A percentile compares a stretch with the other conserved stretches of the same genome.
These are phyloP conservation scores for Neotragus pygmaeus DNA, from an alignment of 2,113 vertebrate species.

Conservation along the genomic window DNA sequence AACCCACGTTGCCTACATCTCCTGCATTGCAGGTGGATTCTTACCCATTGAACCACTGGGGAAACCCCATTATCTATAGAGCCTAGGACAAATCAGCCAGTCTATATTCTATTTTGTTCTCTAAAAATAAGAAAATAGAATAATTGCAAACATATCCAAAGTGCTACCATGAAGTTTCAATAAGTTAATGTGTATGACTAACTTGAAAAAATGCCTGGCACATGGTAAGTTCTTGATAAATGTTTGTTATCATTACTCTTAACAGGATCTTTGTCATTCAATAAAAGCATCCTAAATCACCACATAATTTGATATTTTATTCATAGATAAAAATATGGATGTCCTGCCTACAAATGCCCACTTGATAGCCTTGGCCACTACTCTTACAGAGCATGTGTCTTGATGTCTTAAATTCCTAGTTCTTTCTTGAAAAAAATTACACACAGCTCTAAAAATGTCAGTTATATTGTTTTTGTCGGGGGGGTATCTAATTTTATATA, in stretches of 20 bases:
- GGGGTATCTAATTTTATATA: neutral
- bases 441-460: neutral
- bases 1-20: neutral
- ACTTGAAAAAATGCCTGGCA: neutral
- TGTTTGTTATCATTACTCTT: neutral
- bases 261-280: neutral
- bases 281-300: conserved; percentile 2
- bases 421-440: neutral
- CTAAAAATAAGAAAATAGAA: neutral
- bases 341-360: neutral
- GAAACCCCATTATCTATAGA: neutral
- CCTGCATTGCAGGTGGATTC: neutral
- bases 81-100: neutral
- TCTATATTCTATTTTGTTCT: neutral
- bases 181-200: neutral
- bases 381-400: neutral
- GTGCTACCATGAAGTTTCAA: neutral
- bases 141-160: neutral
- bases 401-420: neutral
- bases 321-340: neutral
- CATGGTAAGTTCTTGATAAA: neutral
- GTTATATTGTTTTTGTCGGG: neutral
- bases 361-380: neutral
- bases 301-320: neutral
- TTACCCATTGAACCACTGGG: neutral